Conservation (phyloP, 2,888 invertebrate genomes). For the Pterostichus madidus region DNA sequence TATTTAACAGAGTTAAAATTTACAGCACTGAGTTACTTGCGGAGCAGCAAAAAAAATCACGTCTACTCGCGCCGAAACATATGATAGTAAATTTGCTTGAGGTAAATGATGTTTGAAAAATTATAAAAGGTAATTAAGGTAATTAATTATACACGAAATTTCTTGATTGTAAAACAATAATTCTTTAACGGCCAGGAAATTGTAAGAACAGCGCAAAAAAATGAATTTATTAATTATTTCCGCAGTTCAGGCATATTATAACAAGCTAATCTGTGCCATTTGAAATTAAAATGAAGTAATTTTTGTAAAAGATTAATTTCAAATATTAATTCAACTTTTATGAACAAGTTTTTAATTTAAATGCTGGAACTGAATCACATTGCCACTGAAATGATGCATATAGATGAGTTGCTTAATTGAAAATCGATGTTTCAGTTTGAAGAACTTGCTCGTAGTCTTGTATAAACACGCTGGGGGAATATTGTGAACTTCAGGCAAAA, state of each 20-base stretch:
- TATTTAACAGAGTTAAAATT: no score
- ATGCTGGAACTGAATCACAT: conserved; percentile 17
- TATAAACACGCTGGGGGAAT: conserved; percentile 19
- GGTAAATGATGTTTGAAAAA: conserved; percentile 38
- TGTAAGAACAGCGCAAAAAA: conserved; percentile 10
- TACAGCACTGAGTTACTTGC: no score
- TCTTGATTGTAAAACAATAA: no score
- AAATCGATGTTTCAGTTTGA: conserved; percentile 46
- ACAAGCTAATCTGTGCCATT: conserved; percentile 52
- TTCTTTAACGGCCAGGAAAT: neutral
- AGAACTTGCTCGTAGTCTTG: conserved; percentile 14
- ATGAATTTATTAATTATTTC: conserved; percentile 22
- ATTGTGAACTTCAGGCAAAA: neutral
- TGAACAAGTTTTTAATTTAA: conserved; percentile 50
- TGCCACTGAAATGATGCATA: conserved; percentile 39
- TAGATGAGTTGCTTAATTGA: conserved; percentile 31
- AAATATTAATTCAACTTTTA: conserved; percentile 56
- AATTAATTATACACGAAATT: no score
- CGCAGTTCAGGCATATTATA: conserved; percentile 26
- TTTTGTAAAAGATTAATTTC: conserved; percentile 25
- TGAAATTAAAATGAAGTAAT: conserved; percentile 39
- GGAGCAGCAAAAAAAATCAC: no score
- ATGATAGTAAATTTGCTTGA: conserved; percentile 43
- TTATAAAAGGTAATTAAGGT: no score
- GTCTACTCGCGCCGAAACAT: no score